Percentiles rank a stretch among this genome's conserved stretches.
phyloP scores from a whole-genome alignment of 2,113 vertebrate genomes.

The Melanocharis versteri region DNA sequence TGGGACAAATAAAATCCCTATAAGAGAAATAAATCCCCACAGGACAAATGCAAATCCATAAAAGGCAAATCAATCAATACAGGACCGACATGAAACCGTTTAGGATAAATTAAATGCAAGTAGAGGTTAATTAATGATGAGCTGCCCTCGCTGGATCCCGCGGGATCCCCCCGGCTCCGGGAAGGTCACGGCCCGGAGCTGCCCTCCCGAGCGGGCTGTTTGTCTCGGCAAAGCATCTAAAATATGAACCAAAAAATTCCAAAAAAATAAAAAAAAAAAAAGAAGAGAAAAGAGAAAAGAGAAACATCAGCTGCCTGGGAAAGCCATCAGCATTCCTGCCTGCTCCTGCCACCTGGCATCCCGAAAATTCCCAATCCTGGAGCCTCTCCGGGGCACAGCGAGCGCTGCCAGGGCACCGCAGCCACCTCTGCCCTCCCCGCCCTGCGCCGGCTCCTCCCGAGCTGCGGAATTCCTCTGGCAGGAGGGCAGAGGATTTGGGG shows the following conservation, averaged over 20 bases:
- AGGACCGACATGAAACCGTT: neutral
- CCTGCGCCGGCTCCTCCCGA: neutral
- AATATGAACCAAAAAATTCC: neutral
- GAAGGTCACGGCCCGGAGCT: neutral
- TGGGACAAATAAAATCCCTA: neutral
- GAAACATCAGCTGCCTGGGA: slow-evolving; percentile 62
- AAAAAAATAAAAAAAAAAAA: no score
- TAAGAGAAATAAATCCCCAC: neutral
- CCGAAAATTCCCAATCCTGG: neutral
- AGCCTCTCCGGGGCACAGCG: neutral
- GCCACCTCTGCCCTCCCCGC: neutral
- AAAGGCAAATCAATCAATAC: neutral
- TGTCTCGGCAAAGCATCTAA: slow-evolving; percentile 21
- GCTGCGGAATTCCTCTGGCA: neutral
- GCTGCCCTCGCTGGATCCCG: neutral
- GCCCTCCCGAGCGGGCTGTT: neutral
- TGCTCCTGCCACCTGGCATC: neutral
- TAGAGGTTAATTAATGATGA: neutral
- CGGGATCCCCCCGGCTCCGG: neutral
- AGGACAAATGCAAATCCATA: neutral
- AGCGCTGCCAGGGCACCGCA: neutral
- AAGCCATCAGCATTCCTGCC: slow-evolving; percentile 56
- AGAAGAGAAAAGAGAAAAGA: neutral
- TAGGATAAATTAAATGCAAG: neutral
- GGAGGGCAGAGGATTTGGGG: neutral